Base-by-base conservation (phyloP, 2,113 vertebrate species). In the Atherinomorus stipes region DNA sequence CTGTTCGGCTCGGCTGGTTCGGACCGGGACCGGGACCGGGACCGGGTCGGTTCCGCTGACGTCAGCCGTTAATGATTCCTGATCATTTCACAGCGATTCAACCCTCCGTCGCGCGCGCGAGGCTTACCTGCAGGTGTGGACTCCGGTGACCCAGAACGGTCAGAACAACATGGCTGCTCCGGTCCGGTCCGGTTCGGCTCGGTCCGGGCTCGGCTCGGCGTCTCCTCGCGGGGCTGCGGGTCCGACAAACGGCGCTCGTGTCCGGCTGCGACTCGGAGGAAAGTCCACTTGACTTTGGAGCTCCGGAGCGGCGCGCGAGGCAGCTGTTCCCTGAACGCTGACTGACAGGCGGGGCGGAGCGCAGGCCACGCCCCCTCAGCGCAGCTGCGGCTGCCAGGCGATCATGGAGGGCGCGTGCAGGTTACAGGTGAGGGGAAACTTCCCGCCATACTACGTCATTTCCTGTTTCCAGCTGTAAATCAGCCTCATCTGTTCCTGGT, bases 51-150 rank as follows among this genome's bases (percentile, higher is more conserved):
- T 34, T 34, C 31, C 4, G 31, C 31, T 34, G 7, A 34, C 31
- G 9, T 34, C 7, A 34, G 3, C 31, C 5, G 7, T 34, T 9
- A 34, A 7, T 31, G 28, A 7, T 34, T 34, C 31, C 8, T 8
- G 31, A 34, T 34, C 31, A 34, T n/a, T n/a, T n/a, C n/a, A 8
- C 4, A 34, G 31, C 5, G 28, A 4, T 28, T 6, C 3, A 34
- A 34, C 7, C 31, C 31, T 8, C 31, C 31, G 4, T 1, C 7
- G 5, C 5, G 31, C 31, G 31, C 7, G 31, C 7, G 31, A 18
- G 31, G 18, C 58, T 84, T 71, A 89, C 88, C 88, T 85, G 85
- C 78, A 81, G 80, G 31, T 59, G 58, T 5, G 64, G 68, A 63
- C 73, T 76, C 81, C 64, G 66, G 22, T 18, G 57, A 45, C 58